Conservation (phyloP, 2,888 invertebrate species). For the Cynaeus angustus region DNA sequence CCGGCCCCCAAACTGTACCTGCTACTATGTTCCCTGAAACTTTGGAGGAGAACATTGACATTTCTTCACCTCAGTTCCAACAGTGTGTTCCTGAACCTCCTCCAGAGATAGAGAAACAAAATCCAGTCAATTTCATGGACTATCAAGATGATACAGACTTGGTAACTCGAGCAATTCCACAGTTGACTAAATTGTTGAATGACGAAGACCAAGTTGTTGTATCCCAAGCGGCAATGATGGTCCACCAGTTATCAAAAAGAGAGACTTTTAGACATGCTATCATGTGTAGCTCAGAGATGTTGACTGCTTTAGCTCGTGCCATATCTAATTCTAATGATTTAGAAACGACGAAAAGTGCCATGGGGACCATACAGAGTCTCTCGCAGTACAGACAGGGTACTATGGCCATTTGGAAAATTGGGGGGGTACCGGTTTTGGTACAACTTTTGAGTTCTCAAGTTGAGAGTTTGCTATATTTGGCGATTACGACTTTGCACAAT, state of each 20-base stretch:
- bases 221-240: slow-evolving; percentile 99
- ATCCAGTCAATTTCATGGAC: slow-evolving; percentile 98
- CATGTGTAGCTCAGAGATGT: slow-evolving; percentile 96
- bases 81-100: slow-evolving; percentile 93
- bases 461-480: slow-evolving; percentile 98
- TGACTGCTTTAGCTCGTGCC: slow-evolving; percentile 94
- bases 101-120: slow-evolving; percentile 97
- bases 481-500: slow-evolving; percentile 98
- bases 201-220: slow-evolving; percentile 98
- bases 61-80: slow-evolving; percentile 97
- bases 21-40: slow-evolving; percentile 99
- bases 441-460: slow-evolving; percentile 96
- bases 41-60: slow-evolving; percentile 96
- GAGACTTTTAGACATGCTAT: slow-evolving; percentile 98
- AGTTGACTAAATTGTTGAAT: slow-evolving; percentile 95
- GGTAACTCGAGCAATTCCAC: slow-evolving; percentile 96
- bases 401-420: slow-evolving; percentile 98
- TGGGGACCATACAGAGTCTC: slow-evolving; percentile 97
- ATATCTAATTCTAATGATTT: slow-evolving; percentile 97
- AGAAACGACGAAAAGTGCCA: slow-evolving; percentile 97
- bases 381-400: slow-evolving; percentile 98
- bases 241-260: slow-evolving; percentile 99
- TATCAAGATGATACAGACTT: slow-evolving; percentile 99
- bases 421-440: slow-evolving; percentile 97
- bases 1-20: slow-evolving; percentile 95